These are phyloP conservation scores for Dreissena polymorpha DNA, from an alignment of 1,140 invertebrate species.

Conservation along the genomic window DNA sequence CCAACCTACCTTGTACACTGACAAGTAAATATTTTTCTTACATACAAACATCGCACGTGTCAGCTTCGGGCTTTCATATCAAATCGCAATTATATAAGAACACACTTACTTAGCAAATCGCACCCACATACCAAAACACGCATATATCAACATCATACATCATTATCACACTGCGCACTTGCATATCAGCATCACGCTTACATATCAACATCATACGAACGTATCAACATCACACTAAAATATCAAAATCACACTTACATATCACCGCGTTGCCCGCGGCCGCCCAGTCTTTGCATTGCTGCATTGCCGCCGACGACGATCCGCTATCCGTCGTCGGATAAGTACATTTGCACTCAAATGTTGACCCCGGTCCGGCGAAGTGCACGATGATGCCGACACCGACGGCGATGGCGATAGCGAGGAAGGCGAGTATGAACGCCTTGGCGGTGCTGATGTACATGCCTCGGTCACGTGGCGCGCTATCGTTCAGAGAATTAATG, in stretches of 20 bases:
- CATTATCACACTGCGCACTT: too few relatives aligned
- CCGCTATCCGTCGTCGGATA: conserved; percentile 26
- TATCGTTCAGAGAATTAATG: background rate
- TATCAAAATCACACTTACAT: conserved; percentile 29
- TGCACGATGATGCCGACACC: conserved; percentile 56
- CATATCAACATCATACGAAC: too few relatives aligned
- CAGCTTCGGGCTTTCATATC: too few relatives aligned
- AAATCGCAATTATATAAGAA: too few relatives aligned
- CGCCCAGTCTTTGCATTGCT: conserved; percentile 47
- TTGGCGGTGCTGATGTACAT: conserved; percentile 44
- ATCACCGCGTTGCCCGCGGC: conserved; percentile 30
- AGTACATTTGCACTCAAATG: conserved; percentile 39
- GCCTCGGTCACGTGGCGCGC: background rate
- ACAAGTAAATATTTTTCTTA: too few relatives aligned
- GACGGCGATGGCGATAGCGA: conserved; percentile 45
- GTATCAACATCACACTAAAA: background rate
- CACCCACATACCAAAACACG: too few relatives aligned
- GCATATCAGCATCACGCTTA: too few relatives aligned
- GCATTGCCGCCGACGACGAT: background rate
- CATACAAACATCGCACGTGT: too few relatives aligned
- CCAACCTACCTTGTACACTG: too few relatives aligned
- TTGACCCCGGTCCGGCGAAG: conserved; percentile 37
- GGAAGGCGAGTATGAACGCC: conserved; percentile 36
- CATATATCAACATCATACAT: too few relatives aligned
- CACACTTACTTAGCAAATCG: too few relatives aligned